Percentiles rank a stretch among this genome's conserved stretches.
These are phyloP conservation scores for Pantherophis guttatus DNA, from an alignment of 2,113 vertebrate genomes.

Conservation along the genomic window DNA sequence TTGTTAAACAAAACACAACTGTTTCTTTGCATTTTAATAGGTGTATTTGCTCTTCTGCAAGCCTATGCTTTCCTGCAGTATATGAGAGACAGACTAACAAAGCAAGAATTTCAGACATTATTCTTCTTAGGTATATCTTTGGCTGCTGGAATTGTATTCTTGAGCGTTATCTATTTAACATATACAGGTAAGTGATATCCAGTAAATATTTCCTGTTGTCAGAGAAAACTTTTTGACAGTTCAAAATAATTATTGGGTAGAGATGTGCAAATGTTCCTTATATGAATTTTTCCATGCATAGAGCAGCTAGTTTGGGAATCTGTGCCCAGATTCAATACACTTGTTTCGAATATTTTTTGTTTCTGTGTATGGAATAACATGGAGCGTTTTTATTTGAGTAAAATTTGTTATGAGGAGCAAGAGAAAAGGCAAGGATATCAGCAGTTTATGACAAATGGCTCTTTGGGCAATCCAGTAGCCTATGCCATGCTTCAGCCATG, in stretches of 20 bases:
- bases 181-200: slow-evolving; percentile 82
- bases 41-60: slow-evolving; percentile 94
- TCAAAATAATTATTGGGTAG: background rate
- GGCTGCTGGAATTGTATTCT: slow-evolving; percentile 86
- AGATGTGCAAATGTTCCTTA: too few species aligned
- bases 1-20: slow-evolving; percentile 9
- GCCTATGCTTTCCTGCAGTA: slow-evolving; percentile 94
- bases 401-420: background rate
- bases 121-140: slow-evolving; percentile 92
- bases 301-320: background rate
- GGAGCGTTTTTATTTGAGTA: background rate
- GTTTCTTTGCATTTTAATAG: slow-evolving; percentile 64
- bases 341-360: background rate
- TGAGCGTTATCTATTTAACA: slow-evolving; percentile 94
- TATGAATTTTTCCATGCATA: too few species aligned
- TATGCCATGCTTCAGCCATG: background rate
- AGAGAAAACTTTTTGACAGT: background rate
- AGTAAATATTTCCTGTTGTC: background rate
- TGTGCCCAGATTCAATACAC: background rate
- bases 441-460: background rate
- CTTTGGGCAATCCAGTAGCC: too few species aligned
- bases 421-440: background rate
- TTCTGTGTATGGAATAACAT: background rate
- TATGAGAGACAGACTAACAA: slow-evolving; percentile 89
- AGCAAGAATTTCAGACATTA: slow-evolving; percentile 93